phyloP scores from a whole-genome alignment of 2,113 vertebrate genomes.

The Pluvianellus socialis region DNA sequence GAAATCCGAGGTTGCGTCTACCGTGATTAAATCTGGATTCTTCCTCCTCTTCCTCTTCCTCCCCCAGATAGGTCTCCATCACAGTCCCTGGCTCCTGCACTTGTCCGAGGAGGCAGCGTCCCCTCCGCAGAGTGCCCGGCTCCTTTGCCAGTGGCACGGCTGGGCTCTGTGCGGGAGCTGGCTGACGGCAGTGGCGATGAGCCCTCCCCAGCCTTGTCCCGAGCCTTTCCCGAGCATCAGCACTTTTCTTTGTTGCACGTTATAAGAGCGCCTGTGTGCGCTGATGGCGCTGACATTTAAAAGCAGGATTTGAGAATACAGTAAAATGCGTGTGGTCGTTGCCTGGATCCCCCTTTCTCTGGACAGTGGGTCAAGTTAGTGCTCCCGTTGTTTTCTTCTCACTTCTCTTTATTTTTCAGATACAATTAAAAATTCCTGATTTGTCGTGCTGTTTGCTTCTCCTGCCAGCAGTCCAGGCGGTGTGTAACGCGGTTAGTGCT shows the following conservation, averaged over 20 bases:
- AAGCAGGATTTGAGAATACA: background rate
- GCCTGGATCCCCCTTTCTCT: background rate
- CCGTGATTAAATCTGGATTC: background rate
- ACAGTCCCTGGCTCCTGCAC: background rate
- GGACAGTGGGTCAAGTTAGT: background rate
- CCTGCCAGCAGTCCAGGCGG: background rate
- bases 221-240: constrained; percentile 10
- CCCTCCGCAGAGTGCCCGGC: background rate
- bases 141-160: background rate
- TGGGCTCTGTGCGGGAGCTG: rapidly evolving
- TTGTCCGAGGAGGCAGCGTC: background rate
- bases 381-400: background rate
- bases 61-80: background rate
- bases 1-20: background rate
- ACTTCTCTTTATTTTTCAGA: constrained; percentile 4
- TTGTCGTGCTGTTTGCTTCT: background rate
- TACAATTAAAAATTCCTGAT: background rate
- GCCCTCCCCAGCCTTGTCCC: background rate
- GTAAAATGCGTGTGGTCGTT: rapidly evolving
- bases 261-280: background rate
- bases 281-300: constrained; percentile 6
- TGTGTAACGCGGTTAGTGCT: background rate
- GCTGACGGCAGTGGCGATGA: rapidly evolving
- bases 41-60: background rate
- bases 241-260: background rate